phyloP scores from a whole-genome alignment of 2,797 vertebrate genomes.

The Monodelphis domestica region DNA sequence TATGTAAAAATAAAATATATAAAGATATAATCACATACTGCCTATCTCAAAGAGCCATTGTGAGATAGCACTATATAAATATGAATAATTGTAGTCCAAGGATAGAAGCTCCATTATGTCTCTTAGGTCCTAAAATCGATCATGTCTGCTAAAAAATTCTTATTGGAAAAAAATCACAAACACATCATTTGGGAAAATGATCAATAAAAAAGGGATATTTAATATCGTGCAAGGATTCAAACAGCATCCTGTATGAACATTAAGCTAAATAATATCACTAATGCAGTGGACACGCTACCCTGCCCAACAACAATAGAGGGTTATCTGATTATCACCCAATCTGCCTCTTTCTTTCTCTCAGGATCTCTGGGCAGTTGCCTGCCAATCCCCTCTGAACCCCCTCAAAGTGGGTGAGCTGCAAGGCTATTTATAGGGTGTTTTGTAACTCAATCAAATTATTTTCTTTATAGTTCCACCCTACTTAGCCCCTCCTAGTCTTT shows the following conservation, averaged over 20 bases:
- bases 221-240: background rate
- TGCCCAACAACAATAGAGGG: background rate
- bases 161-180: background rate
- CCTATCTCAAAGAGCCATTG: background rate
- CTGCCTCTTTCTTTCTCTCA: background rate
- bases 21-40: background rate
- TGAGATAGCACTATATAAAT: background rate
- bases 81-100: background rate
- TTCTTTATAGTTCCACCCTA: background rate
- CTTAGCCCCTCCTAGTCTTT: background rate
- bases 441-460: background rate
- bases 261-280: background rate
- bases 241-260: background rate
- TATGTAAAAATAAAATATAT: background rate
- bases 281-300: too few species aligned
- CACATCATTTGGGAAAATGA: background rate
- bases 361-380: background rate
- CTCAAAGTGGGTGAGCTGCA: background rate
- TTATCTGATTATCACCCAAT: background rate
- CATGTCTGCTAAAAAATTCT: background rate
- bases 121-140: background rate
- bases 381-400: background rate
- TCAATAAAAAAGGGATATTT: background rate
- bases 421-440: background rate
- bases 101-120: background rate